These are phyloP conservation scores for Eunapius fragilis DNA, from an alignment of 37 sponge, comb jelly and placozoan species.

Conservation along the genomic window DNA sequence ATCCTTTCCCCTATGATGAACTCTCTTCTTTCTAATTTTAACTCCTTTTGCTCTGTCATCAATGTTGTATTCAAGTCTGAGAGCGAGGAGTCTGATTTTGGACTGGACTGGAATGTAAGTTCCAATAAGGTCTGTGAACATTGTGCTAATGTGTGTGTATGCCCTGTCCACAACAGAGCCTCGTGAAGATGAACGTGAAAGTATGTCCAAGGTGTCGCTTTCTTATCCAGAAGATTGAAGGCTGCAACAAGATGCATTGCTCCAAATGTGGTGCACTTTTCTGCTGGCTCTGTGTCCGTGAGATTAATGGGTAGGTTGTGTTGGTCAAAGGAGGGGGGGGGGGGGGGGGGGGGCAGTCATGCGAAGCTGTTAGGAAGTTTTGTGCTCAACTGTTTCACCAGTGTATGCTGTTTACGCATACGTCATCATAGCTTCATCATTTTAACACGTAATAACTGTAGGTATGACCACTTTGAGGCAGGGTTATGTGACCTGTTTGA, in stretches of 20 bases:
- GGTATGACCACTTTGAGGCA: constrained; percentile 58
- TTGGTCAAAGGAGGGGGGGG: background rate
- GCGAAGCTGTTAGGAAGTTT: background rate
- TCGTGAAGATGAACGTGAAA: constrained; percentile 50
- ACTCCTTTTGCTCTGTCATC: too few species aligned
- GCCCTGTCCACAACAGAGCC: constrained; percentile 5
- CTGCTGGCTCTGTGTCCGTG: constrained; percentile 68
- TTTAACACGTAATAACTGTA: background rate
- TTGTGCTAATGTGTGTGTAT: background rate
- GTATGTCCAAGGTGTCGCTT: constrained; percentile 52
- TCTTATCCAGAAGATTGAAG: constrained; percentile 69
- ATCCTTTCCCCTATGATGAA: too few species aligned
- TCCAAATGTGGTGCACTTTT: constrained; percentile 41
- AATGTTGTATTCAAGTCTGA: too few species aligned
- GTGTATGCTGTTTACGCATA: too few species aligned
- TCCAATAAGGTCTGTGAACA: background rate
- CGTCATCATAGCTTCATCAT: background rate
- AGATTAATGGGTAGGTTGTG: constrained; percentile 59
- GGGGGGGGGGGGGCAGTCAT: background rate
- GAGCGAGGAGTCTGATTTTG: too few species aligned
- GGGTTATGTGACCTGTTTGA: constrained; percentile 7
- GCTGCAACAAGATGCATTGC: constrained; percentile 78
- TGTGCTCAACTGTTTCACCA: too few species aligned
- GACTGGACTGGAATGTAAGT: background rate
- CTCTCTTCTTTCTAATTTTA: too few species aligned